A percentile compares a stretch with the other conserved stretches of the same genome.
Evolutionary conservation across 2,888 invertebrate genomes (phyloP).

Genomic region (Erebia aethiops): DNA sequence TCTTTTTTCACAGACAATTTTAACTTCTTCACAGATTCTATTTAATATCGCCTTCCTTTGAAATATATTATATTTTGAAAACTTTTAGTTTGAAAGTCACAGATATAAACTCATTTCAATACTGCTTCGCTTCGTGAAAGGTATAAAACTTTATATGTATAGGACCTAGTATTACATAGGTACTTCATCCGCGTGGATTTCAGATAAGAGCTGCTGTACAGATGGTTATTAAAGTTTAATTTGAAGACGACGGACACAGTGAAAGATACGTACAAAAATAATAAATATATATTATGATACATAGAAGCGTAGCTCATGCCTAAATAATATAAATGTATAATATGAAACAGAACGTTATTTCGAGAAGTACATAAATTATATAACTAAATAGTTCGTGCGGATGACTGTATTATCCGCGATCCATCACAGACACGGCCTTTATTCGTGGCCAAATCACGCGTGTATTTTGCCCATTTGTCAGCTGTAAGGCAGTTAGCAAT

Average conservation of each 20-base stretch:
- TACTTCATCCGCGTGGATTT: too few relatives aligned
- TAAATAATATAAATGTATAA: too few relatives aligned
- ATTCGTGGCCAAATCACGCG: slow-evolving; percentile 47
- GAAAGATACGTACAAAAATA: too few relatives aligned
- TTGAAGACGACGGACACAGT: too few relatives aligned
- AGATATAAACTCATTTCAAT: slow-evolving; percentile 13
- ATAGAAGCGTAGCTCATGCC: too few relatives aligned
- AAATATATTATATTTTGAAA: slow-evolving; percentile 1
- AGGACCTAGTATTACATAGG: too few relatives aligned
- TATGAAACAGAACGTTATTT: too few relatives aligned
- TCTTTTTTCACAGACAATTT: slow-evolving; percentile 6
- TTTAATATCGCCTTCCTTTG: slow-evolving; percentile 6
- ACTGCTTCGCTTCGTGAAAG: neutral
- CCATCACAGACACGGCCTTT: slow-evolving; percentile 31
- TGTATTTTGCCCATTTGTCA: slow-evolving; percentile 52
- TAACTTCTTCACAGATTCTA: slow-evolving; percentile 10
- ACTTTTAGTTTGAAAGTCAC: slow-evolving; percentile 2
- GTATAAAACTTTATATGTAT: too few relatives aligned
- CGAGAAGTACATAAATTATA: too few relatives aligned
- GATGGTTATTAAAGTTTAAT: too few relatives aligned
- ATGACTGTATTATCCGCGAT: slow-evolving; percentile 26
- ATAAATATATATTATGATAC: too few relatives aligned
- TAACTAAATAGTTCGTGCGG: neutral
- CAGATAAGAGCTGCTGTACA: too few relatives aligned
- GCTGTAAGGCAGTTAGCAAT: slow-evolving; percentile 50